Percentiles rank a stretch among this genome's conserved stretches.
Conservation (phyloP, 2,888 invertebrate species). For the Mactromeris polynyma region DNA sequence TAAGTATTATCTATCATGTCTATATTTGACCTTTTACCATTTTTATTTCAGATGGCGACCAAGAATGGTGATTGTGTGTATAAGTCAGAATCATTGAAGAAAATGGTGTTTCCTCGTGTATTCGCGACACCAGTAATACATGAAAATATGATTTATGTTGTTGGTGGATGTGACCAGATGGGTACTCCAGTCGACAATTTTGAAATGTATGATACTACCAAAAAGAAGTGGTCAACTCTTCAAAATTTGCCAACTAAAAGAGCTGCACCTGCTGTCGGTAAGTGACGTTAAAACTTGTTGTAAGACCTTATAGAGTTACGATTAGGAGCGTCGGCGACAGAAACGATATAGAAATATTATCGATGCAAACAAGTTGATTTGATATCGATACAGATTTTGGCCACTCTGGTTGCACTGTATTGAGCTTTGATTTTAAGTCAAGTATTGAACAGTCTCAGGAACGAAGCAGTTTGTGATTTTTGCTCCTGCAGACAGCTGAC, state of each 20-base stretch:
- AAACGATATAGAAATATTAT: too few species aligned
- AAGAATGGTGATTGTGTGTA: slow-evolving; percentile 30
- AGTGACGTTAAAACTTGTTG: too few species aligned
- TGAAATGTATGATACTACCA: slow-evolving; percentile 80
- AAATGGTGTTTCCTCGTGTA: slow-evolving; percentile 85
- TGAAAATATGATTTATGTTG: slow-evolving; percentile 80
- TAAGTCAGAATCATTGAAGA: slow-evolving; percentile 73
- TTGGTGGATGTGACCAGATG: slow-evolving; percentile 86
- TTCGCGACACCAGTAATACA: slow-evolving; percentile 82
- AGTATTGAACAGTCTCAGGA: too few species aligned
- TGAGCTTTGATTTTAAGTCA: too few species aligned
- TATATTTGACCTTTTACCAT: background rate
- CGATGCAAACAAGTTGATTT: too few species aligned
- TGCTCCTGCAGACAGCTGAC: too few species aligned
- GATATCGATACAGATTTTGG: too few species aligned
- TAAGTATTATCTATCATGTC: background rate
- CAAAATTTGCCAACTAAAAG: slow-evolving; percentile 84
- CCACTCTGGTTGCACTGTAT: too few species aligned
- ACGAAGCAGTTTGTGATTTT: too few species aligned
- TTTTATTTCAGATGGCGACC: slow-evolving; percentile 20
- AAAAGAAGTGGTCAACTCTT: slow-evolving; percentile 79
- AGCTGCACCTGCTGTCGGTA: slow-evolving; percentile 81
- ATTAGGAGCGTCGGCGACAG: too few species aligned
- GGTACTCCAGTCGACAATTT: slow-evolving; percentile 84
- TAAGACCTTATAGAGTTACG: too few species aligned